Percentiles rank a stretch among this genome's conserved stretches.
Conservation (phyloP, 2,888 invertebrate genomes). For the Lithosia quadra region DNA sequence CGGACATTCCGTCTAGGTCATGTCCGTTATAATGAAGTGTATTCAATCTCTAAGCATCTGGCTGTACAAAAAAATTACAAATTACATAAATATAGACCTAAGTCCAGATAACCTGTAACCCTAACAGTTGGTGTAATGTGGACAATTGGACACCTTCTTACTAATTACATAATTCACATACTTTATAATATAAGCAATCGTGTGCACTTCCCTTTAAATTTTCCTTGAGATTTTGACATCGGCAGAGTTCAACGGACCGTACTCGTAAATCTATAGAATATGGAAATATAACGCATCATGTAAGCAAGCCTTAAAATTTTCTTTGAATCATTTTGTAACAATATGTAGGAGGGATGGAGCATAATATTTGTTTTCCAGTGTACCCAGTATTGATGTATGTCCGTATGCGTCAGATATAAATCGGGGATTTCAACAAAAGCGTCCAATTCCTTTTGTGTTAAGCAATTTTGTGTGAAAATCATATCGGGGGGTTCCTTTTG, state of each 20-base stretch:
- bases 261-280: not conserved
- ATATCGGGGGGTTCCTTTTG: constrained; percentile 61
- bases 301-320: not conserved
- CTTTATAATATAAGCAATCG: too few species aligned
- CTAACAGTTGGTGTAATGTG: too few species aligned
- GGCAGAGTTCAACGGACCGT: too few species aligned
- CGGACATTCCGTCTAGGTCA: not conserved
- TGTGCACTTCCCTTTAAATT: not conserved
- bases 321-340: not conserved
- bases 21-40: not conserved
- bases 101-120: not conserved
- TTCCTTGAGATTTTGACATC: not conserved
- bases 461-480: constrained; percentile 66
- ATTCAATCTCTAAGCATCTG: not conserved
- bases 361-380: constrained; percentile 20
- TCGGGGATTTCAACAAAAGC: constrained; percentile 50
- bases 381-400: constrained; percentile 19
- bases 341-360: constrained; percentile 13
- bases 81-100: not conserved
- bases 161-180: not conserved
- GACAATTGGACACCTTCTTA: not conserved
- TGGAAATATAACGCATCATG: not conserved
- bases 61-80: not conserved
- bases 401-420: constrained; percentile 51
- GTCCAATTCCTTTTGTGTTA: constrained; percentile 61